Conservation (phyloP, 2,113 vertebrate species). For the Scophthalmus maximus region DNA sequence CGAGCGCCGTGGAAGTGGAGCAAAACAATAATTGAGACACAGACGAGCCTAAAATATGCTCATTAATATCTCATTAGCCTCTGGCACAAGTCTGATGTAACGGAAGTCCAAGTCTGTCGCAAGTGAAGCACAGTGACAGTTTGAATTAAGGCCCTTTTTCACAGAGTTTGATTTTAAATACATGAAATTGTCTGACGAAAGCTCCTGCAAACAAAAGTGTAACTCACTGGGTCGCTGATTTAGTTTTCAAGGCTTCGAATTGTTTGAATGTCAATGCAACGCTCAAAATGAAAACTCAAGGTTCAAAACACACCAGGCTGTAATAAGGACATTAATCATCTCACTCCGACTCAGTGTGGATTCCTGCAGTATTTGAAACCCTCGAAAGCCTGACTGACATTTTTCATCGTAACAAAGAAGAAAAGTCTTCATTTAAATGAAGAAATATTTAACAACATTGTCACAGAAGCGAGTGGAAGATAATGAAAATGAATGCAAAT, state of each 20-base stretch:
- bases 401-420: no score
- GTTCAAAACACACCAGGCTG: no score
- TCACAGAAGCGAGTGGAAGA: not conserved
- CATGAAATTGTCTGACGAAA: not conserved
- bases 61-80: slow-evolving; percentile 53
- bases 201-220: not conserved
- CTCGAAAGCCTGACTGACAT: no score
- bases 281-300: no score
- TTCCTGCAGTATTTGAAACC: no score
- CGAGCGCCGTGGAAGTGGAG: slow-evolving; percentile 2
- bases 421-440: no score
- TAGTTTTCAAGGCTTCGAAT: not conserved
- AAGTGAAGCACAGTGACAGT: not conserved
- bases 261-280: not conserved
- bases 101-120: slow-evolving; percentile 22
- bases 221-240: not conserved
- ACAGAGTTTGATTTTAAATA: not conserved
- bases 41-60: slow-evolving; percentile 42
- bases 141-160: slow-evolving; percentile 1
- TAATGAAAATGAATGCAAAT: not conserved
- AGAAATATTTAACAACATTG: not conserved
- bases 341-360: no score
- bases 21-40: slow-evolving; percentile 46
- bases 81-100: slow-evolving; percentile 40
- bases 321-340: no score